Evolutionary conservation across 2,888 invertebrate genomes (phyloP), one percentile per base, ranked within the genome.

Genomic region (Mermis nigrescens): DNA sequence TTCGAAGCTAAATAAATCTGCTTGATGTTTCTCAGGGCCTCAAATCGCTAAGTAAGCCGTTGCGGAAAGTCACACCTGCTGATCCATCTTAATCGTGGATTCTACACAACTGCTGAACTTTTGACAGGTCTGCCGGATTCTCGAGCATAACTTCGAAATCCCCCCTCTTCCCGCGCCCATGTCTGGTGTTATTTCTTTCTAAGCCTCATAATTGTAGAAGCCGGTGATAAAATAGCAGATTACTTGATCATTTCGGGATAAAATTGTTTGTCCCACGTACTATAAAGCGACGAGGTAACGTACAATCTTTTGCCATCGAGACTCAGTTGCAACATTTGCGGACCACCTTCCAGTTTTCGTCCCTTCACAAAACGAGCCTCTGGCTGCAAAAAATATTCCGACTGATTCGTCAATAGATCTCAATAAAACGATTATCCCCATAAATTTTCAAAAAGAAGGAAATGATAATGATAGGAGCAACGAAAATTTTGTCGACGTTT

Each of bases 251-350:
- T 81, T 60, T 89, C 82, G 0, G 92, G 90, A 73, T 90, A 95
- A 70, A 94, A 87, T 76, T 90, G 86, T 68, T 83, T 82, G 71
- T 98, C 95, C 92, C 94, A 95, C 0, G 85, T 81, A 1, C 85
- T 85, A 71, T 82, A 90, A 1, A 98, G 78, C 0, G 94, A 89
- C 0, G 84, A 84, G 0, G 90, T 88, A 0, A 86, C 85, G 70
- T 94, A 98, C 1, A 98, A 77, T 2, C 95, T 81, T 72, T 83
- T 86, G 0, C 95, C 95, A 73, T 98, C 95, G 59, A 95, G 77
- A 58, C 91, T 92, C 1, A 98, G 77, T 73, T 98, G 95, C 63
- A 95, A 73, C 95, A 98, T 98, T 76, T 98, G 95, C 0, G 94
- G 87, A 0, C 84, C 82, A 1, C 91, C 95, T 63, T 82, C 78